Percentiles rank a stretch among this genome's conserved stretches.
Conservation (phyloP, 2,797 vertebrate species). For the Acanthurus leucopareius region DNA sequence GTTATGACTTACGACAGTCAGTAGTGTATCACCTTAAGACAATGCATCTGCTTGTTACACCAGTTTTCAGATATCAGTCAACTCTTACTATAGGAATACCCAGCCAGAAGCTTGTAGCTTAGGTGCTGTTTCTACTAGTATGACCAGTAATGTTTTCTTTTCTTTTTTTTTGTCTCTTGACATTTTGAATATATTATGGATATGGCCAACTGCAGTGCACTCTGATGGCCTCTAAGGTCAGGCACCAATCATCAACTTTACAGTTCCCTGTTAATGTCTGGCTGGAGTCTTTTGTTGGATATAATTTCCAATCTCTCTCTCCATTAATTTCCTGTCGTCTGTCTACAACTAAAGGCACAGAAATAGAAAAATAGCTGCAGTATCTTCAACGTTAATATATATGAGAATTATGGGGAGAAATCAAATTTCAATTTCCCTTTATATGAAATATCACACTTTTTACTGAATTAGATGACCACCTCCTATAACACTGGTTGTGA, state of each 20-base stretch:
- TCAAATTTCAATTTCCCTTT: background rate
- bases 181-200: background rate
- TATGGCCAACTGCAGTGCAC: conserved; percentile 7
- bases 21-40: background rate
- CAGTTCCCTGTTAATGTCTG: background rate
- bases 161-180: conserved; percentile 10
- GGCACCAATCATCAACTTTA: background rate
- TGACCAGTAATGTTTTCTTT: background rate
- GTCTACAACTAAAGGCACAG: conserved; percentile 15
- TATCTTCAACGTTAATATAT: background rate
- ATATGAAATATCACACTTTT: conserved; percentile 26
- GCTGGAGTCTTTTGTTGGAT: too few relatives aligned
- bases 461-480: background rate
- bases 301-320: background rate
- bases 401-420: background rate
- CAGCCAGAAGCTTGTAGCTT: conserved; percentile 2
- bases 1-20: background rate
- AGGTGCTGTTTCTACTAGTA: conserved; percentile 6
- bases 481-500: conserved; percentile 15
- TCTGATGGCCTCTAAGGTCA: background rate
- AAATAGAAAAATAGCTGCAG: background rate
- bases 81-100: background rate
- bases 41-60: background rate
- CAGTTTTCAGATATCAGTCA: background rate
- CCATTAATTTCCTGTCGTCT: conserved; percentile 28